phyloP scores from a whole-genome alignment of 2,888 invertebrate genomes.

The Orthosia gracilis region DNA sequence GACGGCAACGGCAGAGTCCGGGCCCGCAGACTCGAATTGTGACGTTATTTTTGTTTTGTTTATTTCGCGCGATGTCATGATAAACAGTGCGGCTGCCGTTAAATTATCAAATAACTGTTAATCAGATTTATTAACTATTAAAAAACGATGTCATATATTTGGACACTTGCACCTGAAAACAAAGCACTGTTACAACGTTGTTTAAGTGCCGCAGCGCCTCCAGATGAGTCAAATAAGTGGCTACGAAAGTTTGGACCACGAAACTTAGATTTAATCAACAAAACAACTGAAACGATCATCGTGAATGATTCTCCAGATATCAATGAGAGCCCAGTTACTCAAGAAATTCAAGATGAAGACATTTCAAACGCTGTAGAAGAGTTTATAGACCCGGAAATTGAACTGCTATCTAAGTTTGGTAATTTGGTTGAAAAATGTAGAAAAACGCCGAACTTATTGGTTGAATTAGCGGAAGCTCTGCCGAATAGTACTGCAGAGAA shows the following conservation, averaged over 20 bases:
- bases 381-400: constrained; percentile 71
- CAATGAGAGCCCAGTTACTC: background rate
- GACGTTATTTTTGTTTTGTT: background rate
- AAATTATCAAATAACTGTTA: background rate
- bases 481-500: constrained; percentile 70
- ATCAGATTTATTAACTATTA: background rate
- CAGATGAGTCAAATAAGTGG: constrained; percentile 75
- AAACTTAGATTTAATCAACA: constrained; percentile 40
- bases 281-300: constrained; percentile 24
- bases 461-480: constrained; percentile 71
- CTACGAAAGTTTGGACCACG: constrained; percentile 68
- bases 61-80: background rate
- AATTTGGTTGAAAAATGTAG: constrained; percentile 70
- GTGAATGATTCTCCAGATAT: constrained; percentile 39
- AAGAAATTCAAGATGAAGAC: constrained; percentile 37
- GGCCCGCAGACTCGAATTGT: too few species aligned
- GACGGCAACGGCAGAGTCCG: too few species aligned
- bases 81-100: background rate
- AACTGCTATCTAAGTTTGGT: constrained; percentile 67
- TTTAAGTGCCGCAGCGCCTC: constrained; percentile 65
- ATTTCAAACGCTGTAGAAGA: constrained; percentile 59
- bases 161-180: constrained; percentile 75
- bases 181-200: constrained; percentile 67
- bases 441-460: constrained; percentile 66
- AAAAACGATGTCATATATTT: constrained; percentile 72